Evolutionary conservation across 2,797 vertebrate species (phyloP), one percentile per base, ranked within the genome.

Genomic region (Protosalanx chinensis): DNA sequence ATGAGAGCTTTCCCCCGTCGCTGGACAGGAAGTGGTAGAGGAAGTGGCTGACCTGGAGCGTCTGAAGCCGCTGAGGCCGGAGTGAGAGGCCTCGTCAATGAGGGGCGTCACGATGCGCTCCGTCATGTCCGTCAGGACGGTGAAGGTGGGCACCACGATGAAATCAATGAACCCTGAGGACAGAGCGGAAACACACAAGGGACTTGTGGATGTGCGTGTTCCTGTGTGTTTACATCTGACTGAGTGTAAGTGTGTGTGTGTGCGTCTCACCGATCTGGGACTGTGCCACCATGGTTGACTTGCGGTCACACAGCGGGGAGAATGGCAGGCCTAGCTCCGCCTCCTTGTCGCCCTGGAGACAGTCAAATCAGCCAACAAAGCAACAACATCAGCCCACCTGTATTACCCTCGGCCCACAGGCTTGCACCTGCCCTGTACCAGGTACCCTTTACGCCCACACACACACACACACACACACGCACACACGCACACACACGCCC

Each of bases 61-160:
- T 29, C 97, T 93, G 75, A 95, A 95, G 53, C 93, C 94, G 0
- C 94, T 74, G 13, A 94, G 88, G 58, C 90, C 92, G 6, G 95
- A 88, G 72, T 91, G 92, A 41, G 96, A 90, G 7, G 94, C 93
- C 86, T 99, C 96, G 3, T 98, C 95, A 0, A 97, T 93, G 65
- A 99, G 92, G 0, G 96, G 97, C 4, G 93, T 96, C 87, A 99
- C 93, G 74, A 99, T 97, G 69, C 95, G 96, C 78, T 99, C 98
- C 0, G 95, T 96, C 96, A 99, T 98, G 88, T 99, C 97, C 0
- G 96, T 96, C 86, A 99, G 92, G 83, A 99, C 96, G 66, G 95
- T 96, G 89, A 99, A 98, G 51, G 98, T 99, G 76, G 98, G 97
- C 70, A 98, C 94, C 89, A 99, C 98, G 0, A 98, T 99, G 89